These are phyloP conservation scores for Myiotriccus ornatus DNA, from an alignment of 2,797 vertebrate genomes.

Conservation along the genomic window DNA sequence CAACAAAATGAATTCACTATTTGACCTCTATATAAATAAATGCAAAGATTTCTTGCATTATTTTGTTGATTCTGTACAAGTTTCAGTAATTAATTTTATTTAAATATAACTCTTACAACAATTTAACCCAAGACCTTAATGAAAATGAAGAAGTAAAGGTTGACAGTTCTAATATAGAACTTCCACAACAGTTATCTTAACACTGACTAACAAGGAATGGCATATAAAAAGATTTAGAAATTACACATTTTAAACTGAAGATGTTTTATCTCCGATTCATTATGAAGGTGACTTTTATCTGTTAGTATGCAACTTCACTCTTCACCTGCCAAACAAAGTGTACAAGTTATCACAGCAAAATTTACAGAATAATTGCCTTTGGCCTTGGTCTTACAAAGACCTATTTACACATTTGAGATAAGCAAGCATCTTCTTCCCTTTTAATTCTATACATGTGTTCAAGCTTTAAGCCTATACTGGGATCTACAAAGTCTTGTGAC, in stretches of 20 bases:
- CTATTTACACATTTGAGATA: slow-evolving; percentile 67
- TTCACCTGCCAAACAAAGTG: slow-evolving; percentile 24
- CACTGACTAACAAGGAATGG: slow-evolving; percentile 8
- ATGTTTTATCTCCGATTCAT: slow-evolving; percentile 6
- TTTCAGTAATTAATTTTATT: slow-evolving; percentile 43
- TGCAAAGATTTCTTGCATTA: slow-evolving; percentile 35
- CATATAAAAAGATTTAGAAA: slow-evolving; percentile 52
- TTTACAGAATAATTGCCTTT: slow-evolving; percentile 56
- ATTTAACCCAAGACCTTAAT: slow-evolving; percentile 2
- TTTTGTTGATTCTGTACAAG: slow-evolving; percentile 50
- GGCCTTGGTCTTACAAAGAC: slow-evolving; percentile 15
- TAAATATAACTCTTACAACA: slow-evolving; percentile 50
- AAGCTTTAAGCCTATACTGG: slow-evolving; percentile 50
- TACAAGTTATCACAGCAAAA: slow-evolving; percentile 58
- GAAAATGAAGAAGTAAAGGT: slow-evolving; percentile 21
- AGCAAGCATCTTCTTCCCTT: slow-evolving; percentile 41
- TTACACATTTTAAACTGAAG: background rate
- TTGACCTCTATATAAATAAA: slow-evolving; percentile 50
- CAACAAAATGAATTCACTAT: background rate
- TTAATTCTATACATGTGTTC: slow-evolving; percentile 64
- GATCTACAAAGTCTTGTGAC: slow-evolving; percentile 59
- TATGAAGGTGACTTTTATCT: background rate
- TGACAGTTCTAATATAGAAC: slow-evolving; percentile 69
- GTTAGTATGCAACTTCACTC: slow-evolving; percentile 24
- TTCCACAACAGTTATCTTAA: slow-evolving; percentile 20